Conservation (phyloP, 2,113 vertebrate species). For the Trematocara stigmaticum region DNA sequence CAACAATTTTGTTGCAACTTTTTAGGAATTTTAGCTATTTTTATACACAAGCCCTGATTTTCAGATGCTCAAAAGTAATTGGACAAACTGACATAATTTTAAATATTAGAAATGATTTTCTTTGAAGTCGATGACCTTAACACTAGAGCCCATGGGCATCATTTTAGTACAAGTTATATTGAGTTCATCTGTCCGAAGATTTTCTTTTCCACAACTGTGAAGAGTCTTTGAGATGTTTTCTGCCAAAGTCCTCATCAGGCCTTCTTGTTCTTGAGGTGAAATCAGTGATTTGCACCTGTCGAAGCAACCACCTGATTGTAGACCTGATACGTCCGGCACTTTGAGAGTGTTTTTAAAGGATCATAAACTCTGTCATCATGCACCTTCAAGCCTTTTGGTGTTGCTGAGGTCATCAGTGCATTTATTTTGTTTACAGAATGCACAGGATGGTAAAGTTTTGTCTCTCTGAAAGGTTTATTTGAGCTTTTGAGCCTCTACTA, state of each 20-base stretch:
- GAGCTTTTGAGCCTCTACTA: neutral
- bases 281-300: neutral
- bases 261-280: neutral
- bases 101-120: neutral
- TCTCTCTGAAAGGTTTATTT: neutral
- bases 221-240: neutral
- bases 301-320: neutral
- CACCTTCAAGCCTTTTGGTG: neutral
- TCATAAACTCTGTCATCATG: neutral
- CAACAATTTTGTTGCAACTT: neutral
- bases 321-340: rapidly evolving
- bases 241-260: neutral
- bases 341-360: neutral
- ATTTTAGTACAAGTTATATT: neutral
- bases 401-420: neutral
- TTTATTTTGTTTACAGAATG: neutral
- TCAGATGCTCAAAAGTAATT: neutral
- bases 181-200: neutral
- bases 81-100: neutral
- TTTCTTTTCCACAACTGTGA: neutral
- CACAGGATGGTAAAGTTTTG: neutral
- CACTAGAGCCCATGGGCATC: neutral
- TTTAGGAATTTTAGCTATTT: neutral
- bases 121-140: neutral
- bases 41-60: neutral